Evolutionary conservation across 1,140 invertebrate genomes (phyloP).

Genomic region (Zaprionus ghesquierei): DNA sequence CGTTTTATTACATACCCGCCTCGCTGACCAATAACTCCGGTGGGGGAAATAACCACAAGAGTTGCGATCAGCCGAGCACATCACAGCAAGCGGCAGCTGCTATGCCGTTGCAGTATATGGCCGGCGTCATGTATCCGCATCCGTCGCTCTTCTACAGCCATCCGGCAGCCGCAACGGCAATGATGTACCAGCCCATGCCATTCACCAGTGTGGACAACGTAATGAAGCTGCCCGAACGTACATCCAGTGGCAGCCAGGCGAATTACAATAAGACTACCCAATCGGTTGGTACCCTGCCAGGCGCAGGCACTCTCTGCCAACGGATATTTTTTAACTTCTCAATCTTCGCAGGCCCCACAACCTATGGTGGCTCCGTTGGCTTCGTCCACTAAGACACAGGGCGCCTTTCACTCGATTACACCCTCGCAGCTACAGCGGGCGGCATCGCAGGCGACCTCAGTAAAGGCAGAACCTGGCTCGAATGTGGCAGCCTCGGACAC

Average conservation of each 20-base stretch:
- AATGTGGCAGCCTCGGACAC: slow-evolving; percentile 84
- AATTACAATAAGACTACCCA: slow-evolving; percentile 51
- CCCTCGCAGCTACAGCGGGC: slow-evolving; percentile 82
- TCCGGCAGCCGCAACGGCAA: slow-evolving; percentile 66
- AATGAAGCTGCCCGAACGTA: slow-evolving; percentile 51
- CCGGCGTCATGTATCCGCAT: slow-evolving; percentile 84
- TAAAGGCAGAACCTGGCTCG: slow-evolving; percentile 86
- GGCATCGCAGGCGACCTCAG: slow-evolving; percentile 85
- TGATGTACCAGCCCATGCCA: slow-evolving; percentile 78
- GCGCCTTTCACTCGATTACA: slow-evolving; percentile 73
- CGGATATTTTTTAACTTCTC: neutral
- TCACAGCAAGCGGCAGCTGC: slow-evolving; percentile 59
- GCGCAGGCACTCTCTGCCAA: neutral
- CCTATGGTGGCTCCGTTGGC: slow-evolving; percentile 44
- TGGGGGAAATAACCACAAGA: slow-evolving; percentile 15
- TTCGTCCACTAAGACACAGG: slow-evolving; percentile 43
- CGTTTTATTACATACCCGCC: slow-evolving; percentile 86
- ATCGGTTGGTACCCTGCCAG: slow-evolving; percentile 33
- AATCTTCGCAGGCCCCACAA: slow-evolving; percentile 41
- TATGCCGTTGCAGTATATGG: slow-evolving; percentile 84
- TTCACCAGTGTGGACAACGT: slow-evolving; percentile 63
- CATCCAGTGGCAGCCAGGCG: slow-evolving; percentile 7
- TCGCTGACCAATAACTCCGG: slow-evolving; percentile 32
- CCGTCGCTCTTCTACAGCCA: slow-evolving; percentile 79
- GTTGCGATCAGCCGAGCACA: slow-evolving; percentile 47